Evolutionary conservation across 2,113 vertebrate species (phyloP), one percentile per base, ranked within the genome.

Genomic region (Anthoscopus minutus): DNA sequence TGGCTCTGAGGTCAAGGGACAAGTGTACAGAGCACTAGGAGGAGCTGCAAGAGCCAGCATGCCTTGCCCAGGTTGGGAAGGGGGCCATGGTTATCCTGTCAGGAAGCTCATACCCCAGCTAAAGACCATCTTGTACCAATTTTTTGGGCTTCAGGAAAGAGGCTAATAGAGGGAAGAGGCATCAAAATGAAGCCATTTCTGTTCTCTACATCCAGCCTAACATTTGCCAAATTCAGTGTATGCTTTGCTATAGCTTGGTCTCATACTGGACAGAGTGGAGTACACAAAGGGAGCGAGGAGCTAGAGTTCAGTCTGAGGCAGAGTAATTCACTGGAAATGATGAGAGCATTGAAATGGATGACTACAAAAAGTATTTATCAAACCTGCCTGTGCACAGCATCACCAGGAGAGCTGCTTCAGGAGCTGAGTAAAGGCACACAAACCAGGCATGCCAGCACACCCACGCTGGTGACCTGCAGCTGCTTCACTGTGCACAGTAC

Each of bases 31-130:
- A 66, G 72, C 69, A 35, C 0, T 4, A 47, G 64, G 31, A 89
- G 40, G 10, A 48, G 50, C 64, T 85, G 74, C 15, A 23, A 22
- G 4, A 3, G 42, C 30, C 71, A 50, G 80, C 30, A 20, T 0
- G 0, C 6, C 28, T 20, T 25, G 54, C 8, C 27, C 50, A 12
- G 4, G 10, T 1, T 42, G 37, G 40, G 33, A 38, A 40, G 19
- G 3, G 20, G 6, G 10, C 18, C 45, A 35, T 0, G 0, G 35
- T n/a, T 38, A 42, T 0, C 2, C 15, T 13, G 17, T 22, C 2
- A 0, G 76, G 25, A 54, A 65, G 31, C 38, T 31, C 48, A 53
- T 8, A 53, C 47, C 40, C 38, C 71, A 53, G 10, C 37, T 51
- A 62, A 60, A 2, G 2, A 60, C n/a, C 10, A 35, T 5, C 35